Percentiles rank a stretch among this genome's conserved stretches.
phyloP scores from a whole-genome alignment of 2,797 vertebrate species.

The Tympanoctomys barrerae region DNA sequence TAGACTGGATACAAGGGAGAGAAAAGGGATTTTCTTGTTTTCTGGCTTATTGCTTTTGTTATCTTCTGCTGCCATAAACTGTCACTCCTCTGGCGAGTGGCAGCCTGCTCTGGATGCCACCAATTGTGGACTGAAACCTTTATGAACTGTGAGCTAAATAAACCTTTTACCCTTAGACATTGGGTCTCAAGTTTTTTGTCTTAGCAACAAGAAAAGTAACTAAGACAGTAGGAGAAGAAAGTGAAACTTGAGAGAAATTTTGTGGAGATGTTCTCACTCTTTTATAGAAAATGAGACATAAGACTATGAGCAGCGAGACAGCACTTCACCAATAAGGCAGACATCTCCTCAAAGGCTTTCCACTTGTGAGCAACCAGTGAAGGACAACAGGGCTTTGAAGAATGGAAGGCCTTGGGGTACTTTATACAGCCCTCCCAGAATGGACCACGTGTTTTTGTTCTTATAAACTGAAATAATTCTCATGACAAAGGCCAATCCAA shows the following conservation, averaged over 20 bases:
- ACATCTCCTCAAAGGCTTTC: neutral
- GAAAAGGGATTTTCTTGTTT: neutral
- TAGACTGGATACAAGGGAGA: neutral
- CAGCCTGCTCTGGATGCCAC: neutral
- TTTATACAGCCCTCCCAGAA: neutral
- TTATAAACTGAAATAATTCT: neutral
- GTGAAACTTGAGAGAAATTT: neutral
- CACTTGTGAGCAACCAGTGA: neutral
- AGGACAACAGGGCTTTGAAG: neutral
- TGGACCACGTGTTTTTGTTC: neutral
- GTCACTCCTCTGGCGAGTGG: neutral
- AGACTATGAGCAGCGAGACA: neutral
- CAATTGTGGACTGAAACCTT: neutral
- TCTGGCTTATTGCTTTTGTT: neutral
- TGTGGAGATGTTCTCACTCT: neutral
- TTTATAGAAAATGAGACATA: neutral
- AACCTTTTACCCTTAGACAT: neutral
- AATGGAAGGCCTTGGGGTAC: no score
- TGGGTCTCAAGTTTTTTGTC: neutral
- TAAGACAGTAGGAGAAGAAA: neutral
- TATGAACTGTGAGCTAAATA: neutral
- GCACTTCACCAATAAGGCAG: neutral
- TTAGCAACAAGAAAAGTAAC: neutral
- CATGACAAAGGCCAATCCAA: neutral
- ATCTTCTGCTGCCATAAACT: neutral